phyloP scores from a whole-genome alignment of 2,797 vertebrate species.

The Catharus ustulatus region DNA sequence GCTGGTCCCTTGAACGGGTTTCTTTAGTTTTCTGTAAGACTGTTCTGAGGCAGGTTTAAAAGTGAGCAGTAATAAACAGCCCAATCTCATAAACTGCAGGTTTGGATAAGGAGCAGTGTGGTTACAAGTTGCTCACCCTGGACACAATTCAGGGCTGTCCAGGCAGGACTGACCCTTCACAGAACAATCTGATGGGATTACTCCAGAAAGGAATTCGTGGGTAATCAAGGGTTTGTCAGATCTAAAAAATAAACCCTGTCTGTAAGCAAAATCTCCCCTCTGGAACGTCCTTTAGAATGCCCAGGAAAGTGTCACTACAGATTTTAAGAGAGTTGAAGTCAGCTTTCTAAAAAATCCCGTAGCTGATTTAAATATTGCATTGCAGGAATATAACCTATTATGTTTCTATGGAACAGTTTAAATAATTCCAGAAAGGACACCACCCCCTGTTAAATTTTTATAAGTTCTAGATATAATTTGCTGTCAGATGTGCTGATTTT shows the following conservation, averaged over 20 bases:
- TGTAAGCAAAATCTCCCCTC: neutral
- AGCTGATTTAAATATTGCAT: neutral
- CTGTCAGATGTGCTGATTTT: neutral
- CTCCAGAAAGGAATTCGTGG: neutral
- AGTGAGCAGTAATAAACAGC: neutral
- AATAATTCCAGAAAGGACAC: slow-evolving; percentile 18
- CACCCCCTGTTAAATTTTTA: neutral
- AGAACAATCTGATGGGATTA: neutral
- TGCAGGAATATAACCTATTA: neutral
- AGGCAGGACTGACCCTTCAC: neutral
- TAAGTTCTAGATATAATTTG: neutral
- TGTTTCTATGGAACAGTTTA: neutral
- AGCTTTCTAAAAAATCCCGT: neutral
- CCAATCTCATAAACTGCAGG: neutral
- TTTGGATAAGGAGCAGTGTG: neutral
- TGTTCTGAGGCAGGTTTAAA: slow-evolving; percentile 7
- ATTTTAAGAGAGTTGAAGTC: neutral
- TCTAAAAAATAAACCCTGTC: neutral
- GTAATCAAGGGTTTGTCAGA: neutral
- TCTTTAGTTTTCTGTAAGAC: neutral
- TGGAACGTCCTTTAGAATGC: neutral
- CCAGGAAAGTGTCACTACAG: neutral
- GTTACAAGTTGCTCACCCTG: neutral
- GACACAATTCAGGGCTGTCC: accelerated
- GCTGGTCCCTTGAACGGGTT: slow-evolving; percentile 11